A percentile compares a stretch with the other conserved stretches of the same genome.
phyloP scores from a whole-genome alignment of 2,113 vertebrate genomes.

The Pluvialis apricaria region DNA sequence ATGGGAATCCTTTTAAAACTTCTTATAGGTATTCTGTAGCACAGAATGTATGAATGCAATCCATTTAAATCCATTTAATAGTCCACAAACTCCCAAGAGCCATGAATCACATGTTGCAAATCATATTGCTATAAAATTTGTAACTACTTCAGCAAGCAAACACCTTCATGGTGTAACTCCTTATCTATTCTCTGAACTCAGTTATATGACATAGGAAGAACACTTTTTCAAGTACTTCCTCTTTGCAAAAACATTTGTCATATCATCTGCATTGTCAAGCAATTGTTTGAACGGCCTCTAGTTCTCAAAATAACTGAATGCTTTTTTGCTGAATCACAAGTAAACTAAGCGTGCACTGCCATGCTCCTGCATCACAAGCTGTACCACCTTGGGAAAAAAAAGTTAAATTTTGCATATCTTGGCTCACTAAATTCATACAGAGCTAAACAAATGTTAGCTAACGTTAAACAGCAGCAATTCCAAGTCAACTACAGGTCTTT shows the following conservation, averaged over 20 bases:
- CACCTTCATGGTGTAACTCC: background rate
- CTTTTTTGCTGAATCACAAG: background rate
- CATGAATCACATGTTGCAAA: background rate
- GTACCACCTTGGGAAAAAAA: background rate
- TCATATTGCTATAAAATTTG: background rate
- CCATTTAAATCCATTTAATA: background rate
- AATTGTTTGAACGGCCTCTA: background rate
- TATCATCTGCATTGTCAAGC: background rate
- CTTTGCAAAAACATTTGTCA: background rate
- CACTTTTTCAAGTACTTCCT: background rate
- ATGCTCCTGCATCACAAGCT: background rate
- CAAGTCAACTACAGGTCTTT: background rate
- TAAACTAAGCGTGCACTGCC: background rate
- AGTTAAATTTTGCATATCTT: background rate
- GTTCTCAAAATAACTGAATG: background rate
- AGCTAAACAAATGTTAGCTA: background rate
- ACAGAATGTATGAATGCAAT: background rate
- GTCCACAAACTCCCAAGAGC: background rate
- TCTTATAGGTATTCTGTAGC: background rate
- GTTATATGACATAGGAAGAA: background rate
- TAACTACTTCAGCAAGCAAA: background rate
- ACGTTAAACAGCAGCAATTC: background rate
- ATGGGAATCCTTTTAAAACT: background rate
- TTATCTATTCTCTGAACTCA: background rate
- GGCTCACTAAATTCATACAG: background rate